A percentile compares a stretch with the other conserved stretches of the same genome.
These are phyloP conservation scores for Drosophila dives DNA, from an alignment of 2,888 invertebrate genomes.

Conservation along the genomic window DNA sequence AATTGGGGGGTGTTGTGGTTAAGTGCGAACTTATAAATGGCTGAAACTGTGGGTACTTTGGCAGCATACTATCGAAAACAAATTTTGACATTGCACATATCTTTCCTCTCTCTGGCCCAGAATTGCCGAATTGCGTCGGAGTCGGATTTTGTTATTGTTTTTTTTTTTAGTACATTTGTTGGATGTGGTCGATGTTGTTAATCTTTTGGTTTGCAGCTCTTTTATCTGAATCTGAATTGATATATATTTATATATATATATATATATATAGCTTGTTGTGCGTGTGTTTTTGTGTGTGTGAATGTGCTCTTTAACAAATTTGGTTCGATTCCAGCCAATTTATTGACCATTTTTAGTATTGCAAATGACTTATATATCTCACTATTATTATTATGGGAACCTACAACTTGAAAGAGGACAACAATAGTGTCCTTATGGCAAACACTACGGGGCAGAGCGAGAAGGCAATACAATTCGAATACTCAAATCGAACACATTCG, in stretches of 20 bases:
- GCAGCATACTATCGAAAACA: slow-evolving; percentile 99
- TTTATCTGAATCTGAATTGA: slow-evolving; percentile 20
- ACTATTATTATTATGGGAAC: background rate
- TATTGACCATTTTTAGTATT: background rate
- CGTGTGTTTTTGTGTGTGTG: slow-evolving; percentile 19
- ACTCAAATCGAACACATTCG: background rate
- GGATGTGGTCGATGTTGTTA: slow-evolving; percentile 32
- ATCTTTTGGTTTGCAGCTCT: slow-evolving; percentile 13
- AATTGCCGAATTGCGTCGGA: slow-evolving; percentile 57
- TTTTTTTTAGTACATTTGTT: slow-evolving; percentile 30
- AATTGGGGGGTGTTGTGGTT: slow-evolving; percentile 86
- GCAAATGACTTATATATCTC: background rate
- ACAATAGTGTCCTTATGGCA: slow-evolving; percentile 5
- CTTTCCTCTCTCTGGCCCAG: slow-evolving; percentile 80
- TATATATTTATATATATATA: background rate
- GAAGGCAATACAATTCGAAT: background rate
- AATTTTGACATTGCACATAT: slow-evolving; percentile 96
- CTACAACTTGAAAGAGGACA: slow-evolving; percentile 9
- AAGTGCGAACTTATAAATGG: slow-evolving; percentile 86
- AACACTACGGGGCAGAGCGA: background rate
- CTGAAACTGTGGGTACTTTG: slow-evolving; percentile 94
- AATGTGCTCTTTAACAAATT: slow-evolving; percentile 67
- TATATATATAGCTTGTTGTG: slow-evolving; percentile 14
- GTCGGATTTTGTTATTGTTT: slow-evolving; percentile 36
- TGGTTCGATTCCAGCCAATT: slow-evolving; percentile 63